phyloP scores from a whole-genome alignment of 2,797 vertebrate genomes.

The Semaprochilodus insignis region DNA sequence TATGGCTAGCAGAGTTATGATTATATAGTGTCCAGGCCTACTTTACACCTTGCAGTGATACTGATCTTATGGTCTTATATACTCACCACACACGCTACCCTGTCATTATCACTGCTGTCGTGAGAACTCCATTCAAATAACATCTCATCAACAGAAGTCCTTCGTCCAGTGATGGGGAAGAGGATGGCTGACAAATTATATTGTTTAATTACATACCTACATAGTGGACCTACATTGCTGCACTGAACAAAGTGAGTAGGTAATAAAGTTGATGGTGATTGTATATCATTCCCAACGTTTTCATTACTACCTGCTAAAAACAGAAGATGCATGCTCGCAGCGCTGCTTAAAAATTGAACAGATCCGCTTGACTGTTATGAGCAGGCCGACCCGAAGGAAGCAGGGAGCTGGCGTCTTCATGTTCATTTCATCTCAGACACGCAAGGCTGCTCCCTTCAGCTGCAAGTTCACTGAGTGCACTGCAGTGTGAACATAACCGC shows the following conservation, averaged over 20 bases:
- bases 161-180: background rate
- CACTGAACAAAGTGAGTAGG: background rate
- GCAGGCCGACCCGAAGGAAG: conserved; percentile 12
- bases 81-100: background rate
- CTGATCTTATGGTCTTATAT: background rate
- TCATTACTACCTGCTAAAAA: conserved; percentile 20
- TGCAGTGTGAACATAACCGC: conserved; percentile 29
- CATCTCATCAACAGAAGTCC: background rate
- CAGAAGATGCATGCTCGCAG: conserved; percentile 7
- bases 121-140: background rate
- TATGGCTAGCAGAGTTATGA: too few species aligned
- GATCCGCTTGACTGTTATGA: conserved; percentile 21
- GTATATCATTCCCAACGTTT: conserved; percentile 28
- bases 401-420: conserved; percentile 27
- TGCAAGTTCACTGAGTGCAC: conserved; percentile 50
- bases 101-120: background rate
- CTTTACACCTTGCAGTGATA: background rate
- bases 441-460: conserved; percentile 66
- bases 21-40: too few species aligned
- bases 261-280: background rate
- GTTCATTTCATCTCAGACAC: conserved; percentile 50
- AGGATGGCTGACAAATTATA: background rate
- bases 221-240: background rate
- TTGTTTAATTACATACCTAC: background rate
- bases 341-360: conserved; percentile 25